Evolutionary conservation across 2,888 invertebrate species (phyloP).

Genomic region (Barypeithes pellucidus): DNA sequence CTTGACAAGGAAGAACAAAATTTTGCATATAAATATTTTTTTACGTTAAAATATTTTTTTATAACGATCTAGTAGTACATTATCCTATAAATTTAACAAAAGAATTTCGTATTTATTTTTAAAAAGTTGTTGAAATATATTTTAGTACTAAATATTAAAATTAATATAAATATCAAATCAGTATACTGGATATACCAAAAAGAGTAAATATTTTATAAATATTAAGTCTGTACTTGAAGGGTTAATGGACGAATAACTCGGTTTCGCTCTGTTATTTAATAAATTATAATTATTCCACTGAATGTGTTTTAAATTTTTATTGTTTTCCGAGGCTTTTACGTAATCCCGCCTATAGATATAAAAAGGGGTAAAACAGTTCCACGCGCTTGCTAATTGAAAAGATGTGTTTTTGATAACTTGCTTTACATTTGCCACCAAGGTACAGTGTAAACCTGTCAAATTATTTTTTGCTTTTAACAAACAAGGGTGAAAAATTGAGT

Average conservation of each 20-base stretch:
- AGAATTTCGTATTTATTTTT: too few relatives aligned
- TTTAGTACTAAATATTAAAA: neutral
- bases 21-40: too few relatives aligned
- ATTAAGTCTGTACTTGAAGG: neutral
- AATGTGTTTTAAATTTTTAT: constrained; percentile 27
- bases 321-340: constrained; percentile 37
- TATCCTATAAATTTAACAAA: too few relatives aligned
- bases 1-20: too few relatives aligned
- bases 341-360: constrained; percentile 8
- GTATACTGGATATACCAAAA: neutral
- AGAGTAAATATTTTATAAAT: neutral
- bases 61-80: too few relatives aligned
- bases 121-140: too few relatives aligned
- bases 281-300: constrained; percentile 4
- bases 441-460: neutral
- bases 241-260: neutral
- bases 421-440: constrained; percentile 8
- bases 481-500: constrained; percentile 2
- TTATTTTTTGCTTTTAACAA: constrained; percentile 6
- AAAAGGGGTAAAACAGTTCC: constrained; percentile 35
- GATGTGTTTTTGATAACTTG: constrained; percentile 34
- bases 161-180: neutral
- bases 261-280: neutral
- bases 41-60: too few relatives aligned
- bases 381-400: constrained; percentile 38